phyloP scores from a whole-genome alignment of 2,888 invertebrate species.

The Lingula anatina region DNA sequence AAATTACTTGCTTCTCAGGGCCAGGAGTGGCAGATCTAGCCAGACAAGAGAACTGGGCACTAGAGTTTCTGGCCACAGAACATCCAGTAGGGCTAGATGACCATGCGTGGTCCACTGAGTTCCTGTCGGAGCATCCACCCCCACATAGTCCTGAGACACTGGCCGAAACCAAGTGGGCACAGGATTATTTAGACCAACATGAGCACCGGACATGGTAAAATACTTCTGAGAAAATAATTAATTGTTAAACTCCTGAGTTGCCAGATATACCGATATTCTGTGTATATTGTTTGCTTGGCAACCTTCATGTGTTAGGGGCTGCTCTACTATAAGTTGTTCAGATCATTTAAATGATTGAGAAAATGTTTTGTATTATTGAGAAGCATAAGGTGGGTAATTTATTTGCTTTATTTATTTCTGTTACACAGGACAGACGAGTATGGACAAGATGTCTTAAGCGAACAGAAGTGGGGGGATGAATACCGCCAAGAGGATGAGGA shows the following conservation, averaged over 20 bases:
- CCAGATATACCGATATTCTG: too few species aligned
- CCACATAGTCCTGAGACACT: conserved; percentile 13
- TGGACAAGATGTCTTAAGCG: conserved; percentile 27
- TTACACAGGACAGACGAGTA: conserved; percentile 34
- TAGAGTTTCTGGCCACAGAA: conserved; percentile 38
- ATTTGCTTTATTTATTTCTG: too few species aligned
- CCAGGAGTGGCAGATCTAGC: conserved; percentile 49
- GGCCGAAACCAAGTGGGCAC: conserved; percentile 57
- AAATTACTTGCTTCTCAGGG: conserved; percentile 18
- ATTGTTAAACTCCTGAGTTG: too few species aligned
- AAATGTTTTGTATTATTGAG: too few species aligned
- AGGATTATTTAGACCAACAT: conserved; percentile 55
- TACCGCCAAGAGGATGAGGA: conserved; percentile 56
- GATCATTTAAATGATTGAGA: too few species aligned
- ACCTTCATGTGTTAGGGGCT: too few species aligned
- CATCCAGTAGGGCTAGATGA: conserved; percentile 11
- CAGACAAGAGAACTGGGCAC: conserved; percentile 42
- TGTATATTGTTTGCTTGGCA: too few species aligned
- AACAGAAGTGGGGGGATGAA: conserved; percentile 38
- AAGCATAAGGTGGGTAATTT: too few species aligned
- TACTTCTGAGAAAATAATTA: too few species aligned
- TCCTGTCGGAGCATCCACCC: conserved; percentile 14
- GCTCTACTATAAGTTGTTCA: too few species aligned
- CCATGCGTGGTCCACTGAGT: conserved; percentile 41
- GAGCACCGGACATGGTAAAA: conserved; percentile 16